Base-by-base conservation (phyloP, 53 echinoderm and acorn worm species). In the Antedon mediterranea region DNA sequence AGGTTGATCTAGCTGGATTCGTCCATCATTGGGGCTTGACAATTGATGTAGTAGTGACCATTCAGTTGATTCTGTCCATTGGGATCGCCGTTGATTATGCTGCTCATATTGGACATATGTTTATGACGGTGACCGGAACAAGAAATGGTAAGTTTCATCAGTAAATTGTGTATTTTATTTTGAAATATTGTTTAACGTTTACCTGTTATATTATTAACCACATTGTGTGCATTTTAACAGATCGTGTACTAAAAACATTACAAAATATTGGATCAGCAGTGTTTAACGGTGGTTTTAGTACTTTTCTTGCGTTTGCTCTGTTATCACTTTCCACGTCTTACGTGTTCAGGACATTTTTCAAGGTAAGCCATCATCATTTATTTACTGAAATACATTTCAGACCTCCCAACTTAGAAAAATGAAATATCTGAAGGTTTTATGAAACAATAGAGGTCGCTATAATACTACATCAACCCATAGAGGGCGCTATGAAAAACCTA, bases 41-140 rank as follows among this genome's bases (percentile, higher is more conserved):
- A 0, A 76, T 76, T 9, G 76, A 76, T 76, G 29, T 29, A 28
- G 76, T 76, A 28, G 34, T 34, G 4, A 76, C 76, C 76, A 76
- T 76, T 28, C 32, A 76, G 7, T n/a, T 76, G 0, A 76, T 76
- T 6, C 28, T 76, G 34, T 32, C 76, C 20, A 34, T 76, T 33
- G 76, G 76, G 3, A 33, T 76, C 5, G 34, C 76, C 15, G 76
- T 76, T 32, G 76, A 76, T 23, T 76, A 76, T 33, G 32, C 76
- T 14, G 76, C 76, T 76, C 76, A 76, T n/a, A 76, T 76, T 76
- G 76, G 76, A 33, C 76, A 76, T 23, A 33, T 34, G 28, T 76
- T 76, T n/a, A 32, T 76, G 34, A 76, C 76, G 3, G 28, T 76
- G 26, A 33, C 28, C 0, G 76, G 76, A 32, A 33, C 32, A 3